Evolutionary conservation across 1,140 invertebrate species (phyloP), one percentile per base, ranked within the genome.

Genomic region (Platyscapa corneri): DNA sequence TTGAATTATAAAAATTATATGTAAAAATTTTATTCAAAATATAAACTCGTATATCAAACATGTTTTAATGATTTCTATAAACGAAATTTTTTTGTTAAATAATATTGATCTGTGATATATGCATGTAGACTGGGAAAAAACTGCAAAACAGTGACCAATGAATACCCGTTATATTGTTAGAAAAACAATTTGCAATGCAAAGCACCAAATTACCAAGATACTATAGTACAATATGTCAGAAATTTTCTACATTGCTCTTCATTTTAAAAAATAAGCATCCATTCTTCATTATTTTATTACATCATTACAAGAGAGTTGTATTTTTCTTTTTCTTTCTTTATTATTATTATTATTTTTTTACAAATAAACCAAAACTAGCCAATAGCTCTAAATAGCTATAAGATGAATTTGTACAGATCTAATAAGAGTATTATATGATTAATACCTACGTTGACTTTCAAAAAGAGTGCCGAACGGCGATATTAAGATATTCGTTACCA

Each of bases 181-280:
- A 92, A 92, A 92, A 92, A 92, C 91, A 92, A 92, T 92, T 92
- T 91, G 88, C 88, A 88, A 87, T 82, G 49, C 74, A 75, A 83
- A 85, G 77, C 81, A 30, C 34, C 42, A 82, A 85, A 82, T 70
- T 74, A 85, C 79, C 83, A 39, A 49, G 37, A 60, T 37, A 75
- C 81, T 74, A 75, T 56, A 56, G 23, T 75, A 75, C 6, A 34
- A 70, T 8, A 34, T 77, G 34, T 77, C 8, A 56, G 16, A 75
- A 46, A 8, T 75, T 75, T n/a, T 75, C 39, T 49, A n/a, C 8
- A 75, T 16, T 75, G 1, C n/a, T 75, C 23, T 56, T 34, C 30
- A 27, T 8, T 6, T 10, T n/a, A 37, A 67, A 78, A 67, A 78
- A 27, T 64, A 60, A 77, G 60, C 56, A 64, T 23, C 34, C 20